These are phyloP conservation scores for Nettapus auritus DNA, from an alignment of 2,113 vertebrate genomes.

Conservation along the genomic window DNA sequence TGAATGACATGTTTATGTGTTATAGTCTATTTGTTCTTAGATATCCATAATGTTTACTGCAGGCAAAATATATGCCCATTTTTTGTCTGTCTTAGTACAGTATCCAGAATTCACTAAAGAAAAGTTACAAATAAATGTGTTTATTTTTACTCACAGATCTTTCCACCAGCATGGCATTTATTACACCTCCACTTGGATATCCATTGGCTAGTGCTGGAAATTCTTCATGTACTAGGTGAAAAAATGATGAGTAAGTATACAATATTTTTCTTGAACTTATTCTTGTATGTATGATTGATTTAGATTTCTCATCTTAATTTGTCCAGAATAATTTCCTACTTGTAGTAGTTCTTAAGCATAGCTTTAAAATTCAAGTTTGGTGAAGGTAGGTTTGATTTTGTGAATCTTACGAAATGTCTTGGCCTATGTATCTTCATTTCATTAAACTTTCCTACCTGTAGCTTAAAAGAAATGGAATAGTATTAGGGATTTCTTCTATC, in stretches of 20 bases:
- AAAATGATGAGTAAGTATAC: conserved; percentile 86
- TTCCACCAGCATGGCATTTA: conserved; percentile 95
- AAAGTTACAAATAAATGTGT: not conserved
- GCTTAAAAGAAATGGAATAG: not conserved
- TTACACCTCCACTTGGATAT: conserved; percentile 93
- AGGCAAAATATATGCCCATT: not conserved
- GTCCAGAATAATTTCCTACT: not conserved
- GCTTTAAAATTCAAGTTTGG: not conserved
- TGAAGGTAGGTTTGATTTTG: not conserved
- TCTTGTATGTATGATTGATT: not conserved
- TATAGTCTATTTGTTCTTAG: not conserved
- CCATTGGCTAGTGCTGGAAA: conserved; percentile 91
- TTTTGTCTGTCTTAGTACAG: not conserved
- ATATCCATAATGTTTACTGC: not conserved
- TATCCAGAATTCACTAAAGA: not conserved
- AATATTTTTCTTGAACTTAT: not conserved
- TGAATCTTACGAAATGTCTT: not conserved
- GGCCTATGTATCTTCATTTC: not conserved
- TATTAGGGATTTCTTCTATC: not conserved
- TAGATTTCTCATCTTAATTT: not conserved
- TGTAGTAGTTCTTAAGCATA: not conserved
- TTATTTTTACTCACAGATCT: conserved; percentile 79
- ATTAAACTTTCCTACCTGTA: not conserved
- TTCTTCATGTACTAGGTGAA: conserved; percentile 88
- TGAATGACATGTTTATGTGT: not conserved